Conservation (phyloP, 2,113 vertebrate species). For the Emydura subglobosa region DNA sequence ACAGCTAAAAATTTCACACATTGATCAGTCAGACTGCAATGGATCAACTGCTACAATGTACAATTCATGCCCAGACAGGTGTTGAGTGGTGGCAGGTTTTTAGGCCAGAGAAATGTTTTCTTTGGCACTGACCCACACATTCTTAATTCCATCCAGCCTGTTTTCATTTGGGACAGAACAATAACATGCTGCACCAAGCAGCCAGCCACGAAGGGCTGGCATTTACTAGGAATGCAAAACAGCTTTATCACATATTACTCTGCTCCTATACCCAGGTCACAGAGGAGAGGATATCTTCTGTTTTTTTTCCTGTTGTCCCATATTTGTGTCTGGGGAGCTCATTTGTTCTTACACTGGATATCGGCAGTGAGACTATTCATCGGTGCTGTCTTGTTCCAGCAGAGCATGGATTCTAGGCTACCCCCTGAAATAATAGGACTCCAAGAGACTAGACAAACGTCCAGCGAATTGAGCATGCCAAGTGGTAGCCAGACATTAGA, state of each 20-base stretch:
- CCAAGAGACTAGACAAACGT: not conserved
- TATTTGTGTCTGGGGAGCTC: not conserved
- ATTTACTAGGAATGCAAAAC: slow-evolving; percentile 53
- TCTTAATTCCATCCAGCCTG: slow-evolving; percentile 35
- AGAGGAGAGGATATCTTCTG: not conserved
- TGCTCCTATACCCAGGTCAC: not conserved
- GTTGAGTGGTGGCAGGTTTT: slow-evolving; percentile 33
- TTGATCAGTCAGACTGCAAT: not conserved
- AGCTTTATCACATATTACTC: not conserved
- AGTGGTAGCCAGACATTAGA: not conserved
- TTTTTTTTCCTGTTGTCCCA: not conserved
- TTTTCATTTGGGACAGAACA: slow-evolving; percentile 49
- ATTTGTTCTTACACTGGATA: not conserved
- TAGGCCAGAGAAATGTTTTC: slow-evolving; percentile 51
- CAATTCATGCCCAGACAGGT: slow-evolving; percentile 36
- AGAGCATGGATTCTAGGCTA: not conserved
- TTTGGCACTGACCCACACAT: slow-evolving; percentile 34
- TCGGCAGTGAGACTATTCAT: not conserved
- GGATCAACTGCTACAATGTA: slow-evolving; percentile 31
- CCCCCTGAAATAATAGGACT: not conserved
- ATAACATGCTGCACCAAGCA: slow-evolving; percentile 16
- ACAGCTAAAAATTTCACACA: slow-evolving; percentile 45
- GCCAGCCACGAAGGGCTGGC: slow-evolving; percentile 33
- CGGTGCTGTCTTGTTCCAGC: not conserved
- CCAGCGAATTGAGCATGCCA: not conserved